These are phyloP conservation scores for Diachasmimorpha longicaudata DNA, from an alignment of 1,140 invertebrate species.

Conservation along the genomic window DNA sequence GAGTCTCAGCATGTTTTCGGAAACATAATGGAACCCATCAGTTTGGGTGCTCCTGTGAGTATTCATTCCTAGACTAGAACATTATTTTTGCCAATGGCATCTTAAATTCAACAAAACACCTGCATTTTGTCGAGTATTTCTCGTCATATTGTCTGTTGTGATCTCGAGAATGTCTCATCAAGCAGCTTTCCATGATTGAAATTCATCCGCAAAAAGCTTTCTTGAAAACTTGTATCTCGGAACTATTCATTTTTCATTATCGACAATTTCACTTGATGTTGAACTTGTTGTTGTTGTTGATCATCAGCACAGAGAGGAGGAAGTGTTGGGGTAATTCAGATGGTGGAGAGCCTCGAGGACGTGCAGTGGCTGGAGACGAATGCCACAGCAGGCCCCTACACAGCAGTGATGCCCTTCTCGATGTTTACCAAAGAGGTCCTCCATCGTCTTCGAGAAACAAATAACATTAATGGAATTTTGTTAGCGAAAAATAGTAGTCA, in stretches of 20 bases:
- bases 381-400: constrained; percentile 74
- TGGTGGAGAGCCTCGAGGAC: constrained; percentile 69
- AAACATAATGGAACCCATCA: constrained; percentile 91
- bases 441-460: constrained; percentile 59
- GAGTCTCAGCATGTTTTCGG: constrained; percentile 80
- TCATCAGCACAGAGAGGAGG: constrained; percentile 70
- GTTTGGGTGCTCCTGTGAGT: constrained; percentile 88
- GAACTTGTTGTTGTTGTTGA: constrained; percentile 17
- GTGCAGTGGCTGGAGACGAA: constrained; percentile 75
- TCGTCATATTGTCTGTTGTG: too few species aligned
- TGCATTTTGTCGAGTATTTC: too few species aligned
- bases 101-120: too few species aligned
- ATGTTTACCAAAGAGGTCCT: constrained; percentile 68
- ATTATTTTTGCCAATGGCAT: too few species aligned
- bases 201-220: too few species aligned
- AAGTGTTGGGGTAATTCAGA: constrained; percentile 84
- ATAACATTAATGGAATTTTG: constrained; percentile 69
- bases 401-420: constrained; percentile 70
- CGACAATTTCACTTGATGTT: too few species aligned
- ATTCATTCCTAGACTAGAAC: neutral
- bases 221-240: neutral
- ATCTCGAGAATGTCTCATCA: too few species aligned
- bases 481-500: constrained; percentile 53
- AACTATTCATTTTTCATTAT: neutral
- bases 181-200: too few species aligned